These are phyloP conservation scores for Heliangelus exortis DNA, from an alignment of 2,797 vertebrate species.

Conservation along the genomic window DNA sequence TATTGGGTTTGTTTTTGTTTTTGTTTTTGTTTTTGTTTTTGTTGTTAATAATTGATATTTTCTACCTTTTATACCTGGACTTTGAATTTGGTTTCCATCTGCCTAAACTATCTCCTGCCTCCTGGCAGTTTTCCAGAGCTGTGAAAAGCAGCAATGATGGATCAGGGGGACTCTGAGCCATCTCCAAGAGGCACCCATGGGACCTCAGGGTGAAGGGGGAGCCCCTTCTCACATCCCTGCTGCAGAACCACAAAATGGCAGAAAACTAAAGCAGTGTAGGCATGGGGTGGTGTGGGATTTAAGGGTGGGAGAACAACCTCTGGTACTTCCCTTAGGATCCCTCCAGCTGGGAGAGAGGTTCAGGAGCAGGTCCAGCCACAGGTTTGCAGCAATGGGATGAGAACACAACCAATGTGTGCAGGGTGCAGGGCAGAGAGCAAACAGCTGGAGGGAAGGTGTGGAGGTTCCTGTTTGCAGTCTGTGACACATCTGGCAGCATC, in stretches of 20 bases:
- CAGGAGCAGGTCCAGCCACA: neutral
- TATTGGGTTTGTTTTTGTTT: too few relatives aligned
- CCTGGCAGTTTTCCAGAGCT: neutral
- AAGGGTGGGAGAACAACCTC: neutral
- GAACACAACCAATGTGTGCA: neutral
- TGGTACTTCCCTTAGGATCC: neutral
- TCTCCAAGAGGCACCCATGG: neutral
- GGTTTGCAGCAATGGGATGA: neutral
- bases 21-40: too few relatives aligned
- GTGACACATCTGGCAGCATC: neutral
- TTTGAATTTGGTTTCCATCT: neutral
- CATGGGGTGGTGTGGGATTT: rapidly evolving
- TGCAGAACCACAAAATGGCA: neutral
- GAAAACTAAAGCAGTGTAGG: neutral
- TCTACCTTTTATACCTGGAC: neutral
- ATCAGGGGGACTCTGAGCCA: neutral
- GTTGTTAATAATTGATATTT: neutral
- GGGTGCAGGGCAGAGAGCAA: neutral
- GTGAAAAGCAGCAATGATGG: neutral
- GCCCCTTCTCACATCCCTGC: neutral
- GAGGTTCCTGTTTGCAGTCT: neutral
- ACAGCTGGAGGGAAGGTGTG: neutral
- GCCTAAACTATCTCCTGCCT: neutral
- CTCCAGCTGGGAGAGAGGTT: neutral
- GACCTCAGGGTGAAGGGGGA: neutral